These are phyloP conservation scores for Drosophila ustulata DNA, from an alignment of 2,888 invertebrate genomes.

Conservation along the genomic window DNA sequence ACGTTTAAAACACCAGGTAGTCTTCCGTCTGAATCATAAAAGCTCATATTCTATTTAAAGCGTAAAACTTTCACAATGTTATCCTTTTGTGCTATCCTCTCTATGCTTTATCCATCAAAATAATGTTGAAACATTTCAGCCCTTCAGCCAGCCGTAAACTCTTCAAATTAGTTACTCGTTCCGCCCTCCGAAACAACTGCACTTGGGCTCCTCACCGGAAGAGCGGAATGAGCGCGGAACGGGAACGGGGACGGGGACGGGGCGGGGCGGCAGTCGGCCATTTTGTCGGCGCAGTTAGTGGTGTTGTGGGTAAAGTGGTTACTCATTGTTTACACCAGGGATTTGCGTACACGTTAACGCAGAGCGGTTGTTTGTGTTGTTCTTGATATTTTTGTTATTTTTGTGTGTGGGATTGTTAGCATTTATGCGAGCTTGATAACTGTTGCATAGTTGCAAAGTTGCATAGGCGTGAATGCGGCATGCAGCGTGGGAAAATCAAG, in stretches of 20 bases:
- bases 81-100: neutral
- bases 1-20: neutral
- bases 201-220: neutral
- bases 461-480: conserved; percentile 19
- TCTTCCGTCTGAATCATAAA: neutral
- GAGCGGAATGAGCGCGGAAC: neutral
- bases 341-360: conserved; percentile 17
- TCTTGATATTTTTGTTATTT: conserved; percentile 6
- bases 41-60: neutral
- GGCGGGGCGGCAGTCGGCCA: neutral
- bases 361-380: neutral
- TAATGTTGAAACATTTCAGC: conserved; percentile 27
- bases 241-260: neutral
- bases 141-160: conserved; percentile 28
- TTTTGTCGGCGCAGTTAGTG: conserved; percentile 26
- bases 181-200: conserved; percentile 1
- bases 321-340: conserved; percentile 38
- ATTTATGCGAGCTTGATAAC: conserved; percentile 33
- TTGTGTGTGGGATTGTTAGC: conserved; percentile 15
- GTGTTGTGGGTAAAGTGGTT: conserved; percentile 26
- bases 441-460: conserved; percentile 48
- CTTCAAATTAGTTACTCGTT: conserved; percentile 35
- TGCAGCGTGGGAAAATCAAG: conserved; percentile 1
- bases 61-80: neutral
- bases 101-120: conserved; percentile 19